Percentiles rank a stretch among this genome's conserved stretches.
phyloP scores from a whole-genome alignment of 2,797 vertebrate species.

The Neopelma chrysocephalum region DNA sequence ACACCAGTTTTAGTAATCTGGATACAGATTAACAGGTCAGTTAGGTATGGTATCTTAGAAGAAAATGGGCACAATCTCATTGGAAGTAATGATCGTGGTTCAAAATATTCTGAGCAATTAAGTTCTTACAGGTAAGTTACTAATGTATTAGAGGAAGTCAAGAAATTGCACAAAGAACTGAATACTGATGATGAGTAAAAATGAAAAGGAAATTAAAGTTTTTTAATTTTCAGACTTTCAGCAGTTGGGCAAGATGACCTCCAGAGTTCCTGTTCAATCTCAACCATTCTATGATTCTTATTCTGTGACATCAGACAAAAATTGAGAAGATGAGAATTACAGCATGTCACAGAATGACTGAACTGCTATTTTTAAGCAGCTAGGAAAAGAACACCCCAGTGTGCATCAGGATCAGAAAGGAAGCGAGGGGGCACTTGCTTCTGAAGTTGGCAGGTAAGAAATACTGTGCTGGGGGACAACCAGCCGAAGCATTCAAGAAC shows the following conservation, averaged over 20 bases:
- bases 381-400: neutral
- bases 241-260: neutral
- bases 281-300: neutral
- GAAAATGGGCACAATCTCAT: neutral
- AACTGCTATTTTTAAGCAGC: neutral
- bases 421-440: neutral
- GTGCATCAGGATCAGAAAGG: neutral
- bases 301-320: neutral
- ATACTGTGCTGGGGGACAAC: neutral
- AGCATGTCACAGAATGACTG: neutral
- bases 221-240: neutral
- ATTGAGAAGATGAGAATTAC: neutral
- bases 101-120: neutral
- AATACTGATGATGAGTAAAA: neutral
- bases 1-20: neutral
- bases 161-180: neutral
- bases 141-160: neutral
- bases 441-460: neutral
- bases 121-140: neutral
- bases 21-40: neutral
- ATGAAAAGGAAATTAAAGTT: neutral
- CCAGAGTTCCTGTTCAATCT: neutral
- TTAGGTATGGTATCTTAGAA: neutral
- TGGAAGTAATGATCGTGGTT: neutral
- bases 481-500: neutral